Percentiles rank a stretch among this genome's conserved stretches.
These are phyloP conservation scores for Orthosia gracilis DNA, from an alignment of 2,888 invertebrate species.

Conservation along the genomic window DNA sequence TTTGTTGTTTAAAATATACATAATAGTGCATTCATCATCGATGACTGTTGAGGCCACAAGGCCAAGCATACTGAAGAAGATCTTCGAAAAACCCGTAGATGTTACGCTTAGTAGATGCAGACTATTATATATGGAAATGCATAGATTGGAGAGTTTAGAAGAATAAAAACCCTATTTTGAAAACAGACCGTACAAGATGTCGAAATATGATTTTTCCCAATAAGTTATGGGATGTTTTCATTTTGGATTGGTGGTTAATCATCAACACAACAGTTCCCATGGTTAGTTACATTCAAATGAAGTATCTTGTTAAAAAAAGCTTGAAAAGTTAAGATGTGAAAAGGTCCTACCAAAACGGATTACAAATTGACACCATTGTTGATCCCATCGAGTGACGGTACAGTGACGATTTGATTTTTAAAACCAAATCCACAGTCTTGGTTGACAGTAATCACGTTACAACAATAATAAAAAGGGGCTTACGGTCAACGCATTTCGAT, in stretches of 20 bases:
- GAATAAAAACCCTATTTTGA: not conserved
- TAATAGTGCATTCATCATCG: constrained; percentile 59
- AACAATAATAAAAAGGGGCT: constrained; percentile 88
- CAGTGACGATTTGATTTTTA: constrained; percentile 76
- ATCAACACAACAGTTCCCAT: constrained; percentile 39
- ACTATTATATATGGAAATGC: not conserved
- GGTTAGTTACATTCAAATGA: constrained; percentile 11
- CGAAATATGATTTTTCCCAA: not conserved
- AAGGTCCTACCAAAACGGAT: constrained; percentile 67
- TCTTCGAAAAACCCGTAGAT: not conserved
- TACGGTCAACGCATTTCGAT: constrained; percentile 89
- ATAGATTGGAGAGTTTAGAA: not conserved
- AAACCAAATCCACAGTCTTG: constrained; percentile 77
- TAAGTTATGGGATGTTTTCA: not conserved
- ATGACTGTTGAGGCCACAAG: constrained; percentile 29
- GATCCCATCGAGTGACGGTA: constrained; percentile 71
- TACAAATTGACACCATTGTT: constrained; percentile 73
- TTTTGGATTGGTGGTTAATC: not conserved
- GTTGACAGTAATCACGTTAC: constrained; percentile 90
- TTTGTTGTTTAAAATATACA: constrained; percentile 64
- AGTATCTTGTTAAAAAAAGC: constrained; percentile 37
- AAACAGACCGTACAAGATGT: not conserved
- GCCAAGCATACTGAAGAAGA: constrained; percentile 2
- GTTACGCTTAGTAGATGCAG: not conserved
- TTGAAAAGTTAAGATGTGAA: constrained; percentile 46